phyloP scores from a whole-genome alignment of 2,113 vertebrate species.

The Gobiocypris rarus region DNA sequence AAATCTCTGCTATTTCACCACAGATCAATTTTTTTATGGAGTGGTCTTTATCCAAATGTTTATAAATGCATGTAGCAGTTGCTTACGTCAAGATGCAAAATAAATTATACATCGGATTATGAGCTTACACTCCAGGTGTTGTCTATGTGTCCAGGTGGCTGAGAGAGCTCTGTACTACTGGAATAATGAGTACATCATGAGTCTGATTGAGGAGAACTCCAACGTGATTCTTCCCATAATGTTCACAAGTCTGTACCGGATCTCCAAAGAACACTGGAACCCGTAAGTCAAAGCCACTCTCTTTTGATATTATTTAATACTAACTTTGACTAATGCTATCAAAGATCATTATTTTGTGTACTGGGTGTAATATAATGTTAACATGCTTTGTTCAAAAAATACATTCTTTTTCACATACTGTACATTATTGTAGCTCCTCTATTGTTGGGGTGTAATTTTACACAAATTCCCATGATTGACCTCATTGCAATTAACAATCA shows the following conservation, averaged over 20 bases:
- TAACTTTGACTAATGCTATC: neutral
- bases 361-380: neutral
- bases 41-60: neutral
- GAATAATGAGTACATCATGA: constrained; percentile 99
- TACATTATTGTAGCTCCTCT: too few relatives aligned
- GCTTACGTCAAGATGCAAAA: neutral
- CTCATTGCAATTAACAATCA: too few relatives aligned
- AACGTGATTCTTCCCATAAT: constrained; percentile 99
- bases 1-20: neutral
- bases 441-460: too few relatives aligned
- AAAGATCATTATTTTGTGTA: neutral
- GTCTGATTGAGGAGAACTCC: constrained; percentile 99
- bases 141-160: constrained; percentile 81
- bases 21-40: neutral
- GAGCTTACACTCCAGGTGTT: neutral
- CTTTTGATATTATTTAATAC: neutral
- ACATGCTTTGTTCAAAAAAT: too few relatives aligned
- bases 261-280: constrained; percentile 99
- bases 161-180: constrained; percentile 98
- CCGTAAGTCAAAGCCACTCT: constrained; percentile 80
- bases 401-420: too few relatives aligned
- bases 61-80: neutral
- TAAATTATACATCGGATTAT: neutral
- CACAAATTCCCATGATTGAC: too few relatives aligned
- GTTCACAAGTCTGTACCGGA: constrained; percentile 98